A percentile compares a stretch with the other conserved stretches of the same genome.
Conservation (phyloP, 2,888 invertebrate species). For the Chrysodeixis includens region DNA sequence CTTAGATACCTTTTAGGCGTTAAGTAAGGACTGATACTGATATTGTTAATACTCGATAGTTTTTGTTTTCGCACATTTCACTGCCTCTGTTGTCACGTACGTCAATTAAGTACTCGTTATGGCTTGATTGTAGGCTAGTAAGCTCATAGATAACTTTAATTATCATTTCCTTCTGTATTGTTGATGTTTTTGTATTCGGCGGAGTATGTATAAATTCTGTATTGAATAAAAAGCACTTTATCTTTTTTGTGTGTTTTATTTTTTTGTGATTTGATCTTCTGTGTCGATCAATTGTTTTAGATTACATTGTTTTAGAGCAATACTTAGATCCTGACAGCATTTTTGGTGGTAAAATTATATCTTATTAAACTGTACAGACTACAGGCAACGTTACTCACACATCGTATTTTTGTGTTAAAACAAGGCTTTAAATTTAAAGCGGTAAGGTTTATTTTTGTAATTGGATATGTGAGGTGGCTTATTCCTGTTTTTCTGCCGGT, state of each 20-base stretch:
- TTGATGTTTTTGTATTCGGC: conserved; percentile 85
- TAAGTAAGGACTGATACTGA: conserved; percentile 89
- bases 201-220: conserved; percentile 85
- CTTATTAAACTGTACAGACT: neutral
- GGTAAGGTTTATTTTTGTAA: neutral
- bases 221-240: conserved; percentile 86
- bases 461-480: neutral
- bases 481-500: neutral
- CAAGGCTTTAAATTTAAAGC: neutral
- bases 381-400: neutral
- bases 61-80: conserved; percentile 61
- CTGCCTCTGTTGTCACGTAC: conserved; percentile 71
- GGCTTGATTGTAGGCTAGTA: conserved; percentile 62
- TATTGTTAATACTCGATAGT: conserved; percentile 78
- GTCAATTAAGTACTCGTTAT: conserved; percentile 67
- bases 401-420: neutral
- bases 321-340: too few relatives aligned
- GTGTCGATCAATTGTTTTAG: too few relatives aligned
- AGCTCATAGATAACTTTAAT: conserved; percentile 66
- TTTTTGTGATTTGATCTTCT: too few relatives aligned
- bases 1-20: conserved; percentile 72
- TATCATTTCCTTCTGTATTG: conserved; percentile 76
- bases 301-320: too few relatives aligned
- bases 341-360: too few relatives aligned
- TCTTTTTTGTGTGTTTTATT: conserved; percentile 74